These are phyloP conservation scores for Lasioglossum vierecki DNA, from an alignment of 2,888 invertebrate genomes.

Conservation along the genomic window DNA sequence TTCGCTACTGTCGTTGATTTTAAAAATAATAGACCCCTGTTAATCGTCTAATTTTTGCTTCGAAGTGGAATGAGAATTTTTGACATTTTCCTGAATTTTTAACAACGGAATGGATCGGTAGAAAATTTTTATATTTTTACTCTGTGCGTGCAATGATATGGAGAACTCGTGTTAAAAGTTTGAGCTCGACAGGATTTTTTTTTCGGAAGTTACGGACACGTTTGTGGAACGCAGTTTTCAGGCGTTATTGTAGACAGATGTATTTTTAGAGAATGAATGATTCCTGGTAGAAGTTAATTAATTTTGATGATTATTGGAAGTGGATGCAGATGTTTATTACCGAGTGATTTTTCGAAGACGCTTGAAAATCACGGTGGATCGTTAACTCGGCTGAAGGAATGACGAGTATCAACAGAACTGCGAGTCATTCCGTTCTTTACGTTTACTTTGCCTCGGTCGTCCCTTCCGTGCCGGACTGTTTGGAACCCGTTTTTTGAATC, in stretches of 20 bases:
- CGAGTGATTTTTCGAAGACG: not conserved
- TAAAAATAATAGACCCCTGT: not conserved
- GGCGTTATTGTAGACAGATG: not conserved
- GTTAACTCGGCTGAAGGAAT: slow-evolving; percentile 57
- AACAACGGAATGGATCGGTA: not conserved
- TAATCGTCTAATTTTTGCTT: not conserved
- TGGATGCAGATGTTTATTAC: not conserved
- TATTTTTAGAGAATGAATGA: not conserved
- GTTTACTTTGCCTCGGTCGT: slow-evolving; percentile 33
- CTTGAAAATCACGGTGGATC: slow-evolving; percentile 29
- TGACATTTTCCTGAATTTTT: not conserved
- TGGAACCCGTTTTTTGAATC: slow-evolving; percentile 24
- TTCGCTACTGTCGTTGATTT: not conserved
- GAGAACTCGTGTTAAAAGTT: not conserved
- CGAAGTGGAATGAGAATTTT: not conserved
- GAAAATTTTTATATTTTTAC: not conserved
- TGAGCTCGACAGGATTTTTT: not conserved
- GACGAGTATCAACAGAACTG: slow-evolving; percentile 51
- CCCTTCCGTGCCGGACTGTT: slow-evolving; percentile 22
- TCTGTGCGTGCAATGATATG: not conserved
- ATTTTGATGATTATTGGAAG: slow-evolving; percentile 1
- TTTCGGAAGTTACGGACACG: not conserved
- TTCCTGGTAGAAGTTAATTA: not conserved
- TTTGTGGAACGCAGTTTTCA: not conserved
- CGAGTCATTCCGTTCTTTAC: slow-evolving; percentile 57